Conservation (phyloP, 2,797 vertebrate species). For the Schizopygopsis malacanthus region DNA sequence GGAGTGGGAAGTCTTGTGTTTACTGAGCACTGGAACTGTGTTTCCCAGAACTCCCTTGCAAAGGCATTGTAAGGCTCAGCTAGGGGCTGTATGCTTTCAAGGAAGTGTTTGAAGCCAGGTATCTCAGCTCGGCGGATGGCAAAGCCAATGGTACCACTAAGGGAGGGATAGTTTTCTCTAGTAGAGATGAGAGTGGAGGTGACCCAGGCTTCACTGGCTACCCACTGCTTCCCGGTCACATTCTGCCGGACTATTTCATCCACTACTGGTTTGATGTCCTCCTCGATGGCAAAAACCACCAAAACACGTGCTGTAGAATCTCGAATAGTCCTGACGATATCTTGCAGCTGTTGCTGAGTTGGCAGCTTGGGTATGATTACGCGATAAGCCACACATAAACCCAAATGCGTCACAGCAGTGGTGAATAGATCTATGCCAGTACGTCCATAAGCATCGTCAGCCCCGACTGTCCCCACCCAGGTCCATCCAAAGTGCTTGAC, state of each 20-base stretch:
- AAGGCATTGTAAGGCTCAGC: conserved; percentile 61
- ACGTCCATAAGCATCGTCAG: conserved; percentile 66
- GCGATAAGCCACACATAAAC: conserved; percentile 64
- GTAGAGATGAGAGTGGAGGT: conserved; percentile 66
- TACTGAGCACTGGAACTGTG: conserved; percentile 64
- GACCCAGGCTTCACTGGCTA: conserved; percentile 72
- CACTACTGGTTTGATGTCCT: conserved; percentile 65
- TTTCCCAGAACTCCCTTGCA: conserved; percentile 67
- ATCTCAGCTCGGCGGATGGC: conserved; percentile 66
- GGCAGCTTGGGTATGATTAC: conserved; percentile 65
- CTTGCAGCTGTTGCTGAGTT: conserved; percentile 55
- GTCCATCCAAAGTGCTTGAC: conserved; percentile 66
- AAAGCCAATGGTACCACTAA: conserved; percentile 69
- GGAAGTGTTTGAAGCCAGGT: conserved; percentile 61
- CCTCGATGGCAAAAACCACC: conserved; percentile 66
- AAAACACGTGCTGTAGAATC: conserved; percentile 64
- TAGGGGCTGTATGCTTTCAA: conserved; percentile 61
- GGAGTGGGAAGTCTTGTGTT: conserved; percentile 42
- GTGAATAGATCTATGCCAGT: conserved; percentile 64
- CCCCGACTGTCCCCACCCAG: conserved; percentile 66
- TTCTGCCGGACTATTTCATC: conserved; percentile 65
- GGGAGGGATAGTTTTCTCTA: conserved; percentile 57
- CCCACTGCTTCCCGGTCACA: conserved; percentile 67
- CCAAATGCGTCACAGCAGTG: conserved; percentile 57
- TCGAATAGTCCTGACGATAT: conserved; percentile 62